These are phyloP conservation scores for Tridacna crocea DNA, from an alignment of 2,888 invertebrate species.

Conservation along the genomic window DNA sequence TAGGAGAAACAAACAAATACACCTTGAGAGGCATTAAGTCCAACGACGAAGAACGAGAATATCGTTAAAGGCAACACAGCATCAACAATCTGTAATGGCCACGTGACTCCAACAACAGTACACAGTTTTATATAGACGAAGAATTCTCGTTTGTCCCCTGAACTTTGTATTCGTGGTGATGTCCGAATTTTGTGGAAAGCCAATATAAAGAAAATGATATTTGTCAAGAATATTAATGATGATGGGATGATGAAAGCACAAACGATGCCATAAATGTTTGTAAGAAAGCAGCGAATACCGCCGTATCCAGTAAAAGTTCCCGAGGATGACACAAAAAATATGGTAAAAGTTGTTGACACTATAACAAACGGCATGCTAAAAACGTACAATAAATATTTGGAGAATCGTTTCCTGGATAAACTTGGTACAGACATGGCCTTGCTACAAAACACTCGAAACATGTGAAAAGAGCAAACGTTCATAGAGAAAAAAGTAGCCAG, in stretches of 20 bases:
- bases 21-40: constrained; percentile 70
- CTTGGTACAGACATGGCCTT: background rate
- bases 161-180: constrained; percentile 32
- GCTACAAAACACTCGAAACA: constrained; percentile 59
- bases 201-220: constrained; percentile 61
- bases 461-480: constrained; percentile 66
- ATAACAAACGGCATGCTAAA: constrained; percentile 39
- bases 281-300: constrained; percentile 50
- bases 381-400: constrained; percentile 38
- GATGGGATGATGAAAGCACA: constrained; percentile 67
- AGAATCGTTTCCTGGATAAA: background rate
- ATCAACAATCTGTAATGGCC: constrained; percentile 71
- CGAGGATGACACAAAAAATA: constrained; percentile 28
- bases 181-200: constrained; percentile 60
- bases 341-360: constrained; percentile 30
- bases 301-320: constrained; percentile 57
- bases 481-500: constrained; percentile 64
- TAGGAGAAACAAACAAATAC: constrained; percentile 70
- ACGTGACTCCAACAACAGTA: constrained; percentile 70
- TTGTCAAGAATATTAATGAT: constrained; percentile 56
- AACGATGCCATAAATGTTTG: constrained; percentile 30
- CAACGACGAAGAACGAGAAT: constrained; percentile 64
- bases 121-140: constrained; percentile 69
- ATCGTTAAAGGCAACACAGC: constrained; percentile 59
- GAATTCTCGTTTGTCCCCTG: constrained; percentile 57